Evolutionary conservation across 2,888 invertebrate species (phyloP), one percentile per base, ranked within the genome.

Genomic region (Sarcophaga subvicina): DNA sequence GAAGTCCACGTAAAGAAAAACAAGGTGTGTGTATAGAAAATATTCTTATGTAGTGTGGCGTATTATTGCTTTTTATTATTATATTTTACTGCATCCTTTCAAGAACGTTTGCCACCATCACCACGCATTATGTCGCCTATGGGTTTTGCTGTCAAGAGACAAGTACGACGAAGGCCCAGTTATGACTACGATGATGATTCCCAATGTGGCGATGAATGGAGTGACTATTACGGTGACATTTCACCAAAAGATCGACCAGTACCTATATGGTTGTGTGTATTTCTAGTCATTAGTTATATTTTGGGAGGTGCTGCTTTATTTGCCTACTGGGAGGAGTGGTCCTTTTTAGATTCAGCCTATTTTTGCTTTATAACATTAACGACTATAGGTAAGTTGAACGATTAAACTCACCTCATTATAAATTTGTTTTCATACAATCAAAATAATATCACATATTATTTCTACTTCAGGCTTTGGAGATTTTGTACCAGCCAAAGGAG

Each of bases 341-440:
- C 95, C 0, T 97, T 97, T 91, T 94, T 98, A 85, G 98, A 98
- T 92, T 96, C 98, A 0, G 97, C 98, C 2, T 98, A 98, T 93
- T 98, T 98, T 94, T 98, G 98, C 93, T 98, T 98, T 94, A 98
- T 98, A 90, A 98, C 98, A 0, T 94, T 98, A 88, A 98, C 98
- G 27, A 98, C 98, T 2, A 98, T 98, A 84, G 98, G 94, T 94
- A 84, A 90, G 77, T 25, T 10, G 10, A 37, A 11, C 17, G 10
- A 20, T 47, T 11, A 45, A n/a, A 10, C 6, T 37, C 20, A 69
- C 8, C 10, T 1, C 59, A 11, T 47, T 22, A 22, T 22, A 22
- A 11, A 25, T 72, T 37, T 37, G 2, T 45, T 47, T 27, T 80
- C 22, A 11, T 20, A 49, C 2, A 66, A 10, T 37, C 3, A 27